A percentile compares a stretch with the other conserved stretches of the same genome.
phyloP scores from a whole-genome alignment of 2,888 invertebrate genomes.

The Protonemura montana region DNA sequence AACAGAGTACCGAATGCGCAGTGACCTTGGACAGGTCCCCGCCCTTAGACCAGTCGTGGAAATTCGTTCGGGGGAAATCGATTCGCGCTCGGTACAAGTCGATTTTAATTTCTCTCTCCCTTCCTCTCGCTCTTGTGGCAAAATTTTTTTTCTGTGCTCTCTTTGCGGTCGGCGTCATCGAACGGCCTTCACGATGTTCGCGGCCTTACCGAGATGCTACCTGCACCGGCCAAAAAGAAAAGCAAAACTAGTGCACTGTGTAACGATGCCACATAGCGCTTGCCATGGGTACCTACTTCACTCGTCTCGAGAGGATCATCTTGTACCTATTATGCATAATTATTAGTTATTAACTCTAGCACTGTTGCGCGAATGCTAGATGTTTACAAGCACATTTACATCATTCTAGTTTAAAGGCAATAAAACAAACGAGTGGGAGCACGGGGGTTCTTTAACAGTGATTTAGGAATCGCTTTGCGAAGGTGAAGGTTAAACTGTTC shows the following conservation, averaged over 20 bases:
- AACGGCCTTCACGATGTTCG: constrained; percentile 37
- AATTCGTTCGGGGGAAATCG: background rate
- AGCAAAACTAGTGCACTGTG: background rate
- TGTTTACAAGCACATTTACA: background rate
- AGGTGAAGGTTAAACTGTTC: constrained; percentile 2
- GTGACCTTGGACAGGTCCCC: background rate
- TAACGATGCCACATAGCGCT: constrained; percentile 9
- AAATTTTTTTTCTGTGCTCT: too few relatives aligned
- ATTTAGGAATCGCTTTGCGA: background rate
- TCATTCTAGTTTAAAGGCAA: background rate
- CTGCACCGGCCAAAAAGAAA: background rate
- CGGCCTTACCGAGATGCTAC: constrained; percentile 32
- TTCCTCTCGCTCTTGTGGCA: background rate
- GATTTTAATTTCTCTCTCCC: background rate
- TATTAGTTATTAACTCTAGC: background rate
- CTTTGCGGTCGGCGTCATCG: constrained; percentile 20
- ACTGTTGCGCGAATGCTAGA: background rate
- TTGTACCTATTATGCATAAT: background rate
- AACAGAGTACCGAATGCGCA: background rate
- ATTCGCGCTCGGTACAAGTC: background rate
- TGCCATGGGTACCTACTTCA: background rate
- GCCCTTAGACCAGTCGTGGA: background rate
- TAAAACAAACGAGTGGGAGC: background rate
- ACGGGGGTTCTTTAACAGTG: background rate
- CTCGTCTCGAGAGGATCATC: background rate